Conservation (phyloP, 2,888 invertebrate genomes). For the Tenthredo amoena region DNA sequence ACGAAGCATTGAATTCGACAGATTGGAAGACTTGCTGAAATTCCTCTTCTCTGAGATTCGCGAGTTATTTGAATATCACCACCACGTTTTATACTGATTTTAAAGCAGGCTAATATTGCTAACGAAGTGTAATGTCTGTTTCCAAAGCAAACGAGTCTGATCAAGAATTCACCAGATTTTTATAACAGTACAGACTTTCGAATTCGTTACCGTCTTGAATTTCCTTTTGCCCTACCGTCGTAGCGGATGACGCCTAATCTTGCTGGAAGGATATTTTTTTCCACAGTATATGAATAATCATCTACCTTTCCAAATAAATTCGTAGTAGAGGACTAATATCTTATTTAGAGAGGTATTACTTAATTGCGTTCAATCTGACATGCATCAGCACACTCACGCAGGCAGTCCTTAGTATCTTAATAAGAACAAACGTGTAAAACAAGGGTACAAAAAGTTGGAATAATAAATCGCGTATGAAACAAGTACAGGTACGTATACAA, state of each 20-base stretch:
- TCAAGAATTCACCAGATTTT: not conserved
- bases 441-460: slow-evolving; percentile 22
- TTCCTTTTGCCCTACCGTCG: not conserved
- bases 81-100: slow-evolving; percentile 1
- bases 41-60: not conserved
- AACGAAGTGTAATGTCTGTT: not conserved
- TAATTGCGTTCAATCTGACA: slow-evolving; percentile 15
- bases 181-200: slow-evolving; percentile 27
- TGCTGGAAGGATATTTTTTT: not conserved
- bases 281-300: not conserved
- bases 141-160: not conserved
- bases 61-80: not conserved
- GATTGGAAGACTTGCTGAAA: not conserved
- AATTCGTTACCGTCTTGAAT: not conserved
- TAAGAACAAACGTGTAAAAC: not conserved
- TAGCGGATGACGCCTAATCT: not conserved
- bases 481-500: slow-evolving; percentile 25
- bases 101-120: not conserved
- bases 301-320: not conserved
- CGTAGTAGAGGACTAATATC: not conserved
- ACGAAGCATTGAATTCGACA: not conserved
- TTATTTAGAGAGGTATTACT: not conserved
- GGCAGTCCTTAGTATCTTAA: slow-evolving; percentile 1
- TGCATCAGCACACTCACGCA: not conserved
- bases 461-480: slow-evolving; percentile 10